Evolutionary conservation across 2,888 invertebrate species (phyloP), one percentile per base, ranked within the genome.

Genomic region (Scaptomyza cyrtandrae): DNA sequence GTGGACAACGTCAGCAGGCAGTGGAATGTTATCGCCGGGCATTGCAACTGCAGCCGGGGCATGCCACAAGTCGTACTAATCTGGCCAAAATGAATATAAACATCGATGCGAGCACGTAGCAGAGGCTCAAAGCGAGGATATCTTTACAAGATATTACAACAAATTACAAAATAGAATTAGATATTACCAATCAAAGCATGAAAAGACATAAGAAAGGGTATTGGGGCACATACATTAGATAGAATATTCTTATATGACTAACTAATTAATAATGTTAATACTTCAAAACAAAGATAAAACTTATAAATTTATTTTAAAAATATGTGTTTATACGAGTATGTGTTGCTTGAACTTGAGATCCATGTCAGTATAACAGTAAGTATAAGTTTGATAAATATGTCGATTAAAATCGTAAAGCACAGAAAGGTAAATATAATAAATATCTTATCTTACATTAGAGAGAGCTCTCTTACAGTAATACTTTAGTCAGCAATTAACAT

Each of bases 1-100:
- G 98, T 90, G 97, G 97, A 35, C 97, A 97, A 91, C 95, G 97
- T 87, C 93, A 94, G 24, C 96, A 97, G 73, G 98, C 98, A 0
- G 96, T 97, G 55, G 93, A 94, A 13, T 96, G 96, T 63, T 98
- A 98, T 92, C 93, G 95, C 77, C 94, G 95, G 88, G 98, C 98
- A 1, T 93, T 98, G 69, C 94, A 95, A 84, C 93, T 98, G 56
- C 96, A 97, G 89, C 98, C 98, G 0, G 95, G 96, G 80, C 98
- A 98, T 91, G 94, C 95, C 71, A 96, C 97, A 70, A 98, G 98
- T 24, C 93, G 96, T 87, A 96, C 96, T 62, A 98, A 98, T 93
- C 94, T 98, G 64, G 95, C 96, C 91, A 96, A 96, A 93, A 91
- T 94, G 84, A 80, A 75, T 62, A 57, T 67, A 44, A 61, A 46